A percentile compares a stretch with the other conserved stretches of the same genome.
These are phyloP conservation scores for Etheostoma nigrum DNA, from an alignment of 2,797 vertebrate genomes.

Conservation along the genomic window DNA sequence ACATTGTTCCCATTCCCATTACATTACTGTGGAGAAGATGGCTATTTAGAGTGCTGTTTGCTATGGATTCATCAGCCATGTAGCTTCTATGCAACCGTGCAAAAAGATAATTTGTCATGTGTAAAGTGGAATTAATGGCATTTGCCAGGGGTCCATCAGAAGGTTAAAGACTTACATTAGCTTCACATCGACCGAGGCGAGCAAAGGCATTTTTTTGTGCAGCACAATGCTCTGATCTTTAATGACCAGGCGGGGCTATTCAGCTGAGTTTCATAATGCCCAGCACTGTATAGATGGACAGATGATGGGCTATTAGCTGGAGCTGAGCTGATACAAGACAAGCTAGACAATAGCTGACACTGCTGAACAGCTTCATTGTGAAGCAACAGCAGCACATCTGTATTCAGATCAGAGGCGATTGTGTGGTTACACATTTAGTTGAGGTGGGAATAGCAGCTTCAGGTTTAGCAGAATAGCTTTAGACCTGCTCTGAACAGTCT, in stretches of 20 bases:
- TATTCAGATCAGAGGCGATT: slow-evolving; percentile 56
- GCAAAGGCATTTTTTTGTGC: slow-evolving; percentile 53
- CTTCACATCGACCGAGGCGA: slow-evolving; percentile 57
- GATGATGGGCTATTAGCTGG: slow-evolving; percentile 63
- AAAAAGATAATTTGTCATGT: slow-evolving; percentile 63
- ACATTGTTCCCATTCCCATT: slow-evolving; percentile 50
- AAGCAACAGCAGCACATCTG: slow-evolving; percentile 51
- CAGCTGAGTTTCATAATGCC: slow-evolving; percentile 56
- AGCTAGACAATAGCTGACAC: slow-evolving; percentile 70
- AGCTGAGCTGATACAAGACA: slow-evolving; percentile 67
- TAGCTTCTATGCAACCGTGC: slow-evolving; percentile 44
- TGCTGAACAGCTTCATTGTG: slow-evolving; percentile 69
- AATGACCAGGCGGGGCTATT: slow-evolving; percentile 64
- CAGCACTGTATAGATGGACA: slow-evolving; percentile 43
- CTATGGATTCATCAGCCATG: slow-evolving; percentile 44
- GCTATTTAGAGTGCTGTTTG: slow-evolving; percentile 47
- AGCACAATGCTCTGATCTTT: slow-evolving; percentile 59
- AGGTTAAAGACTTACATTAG: slow-evolving; percentile 80
- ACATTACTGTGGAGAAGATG: slow-evolving; percentile 45
- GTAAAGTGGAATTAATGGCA: slow-evolving; percentile 62
- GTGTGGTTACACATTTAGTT: slow-evolving; percentile 53
- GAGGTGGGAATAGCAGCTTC: slow-evolving; percentile 50
- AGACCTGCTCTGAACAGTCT: slow-evolving; percentile 55
- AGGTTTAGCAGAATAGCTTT: slow-evolving; percentile 43
- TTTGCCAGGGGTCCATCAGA: slow-evolving; percentile 67